Conservation (phyloP, 2,888 invertebrate species). For the Atethmia centrago region DNA sequence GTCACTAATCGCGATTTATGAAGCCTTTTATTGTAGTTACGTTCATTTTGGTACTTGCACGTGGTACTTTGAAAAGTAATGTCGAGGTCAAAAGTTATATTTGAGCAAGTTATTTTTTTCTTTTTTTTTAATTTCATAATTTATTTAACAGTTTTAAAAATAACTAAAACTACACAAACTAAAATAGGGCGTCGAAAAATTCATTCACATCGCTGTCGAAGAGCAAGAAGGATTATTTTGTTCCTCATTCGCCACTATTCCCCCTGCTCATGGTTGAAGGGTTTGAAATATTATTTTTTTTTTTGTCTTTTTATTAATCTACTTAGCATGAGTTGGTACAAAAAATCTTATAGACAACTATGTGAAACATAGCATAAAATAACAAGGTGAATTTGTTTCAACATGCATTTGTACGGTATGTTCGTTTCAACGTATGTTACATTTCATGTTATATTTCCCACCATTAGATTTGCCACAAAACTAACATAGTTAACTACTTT, state of each 20-base stretch:
- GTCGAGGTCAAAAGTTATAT: constrained; percentile 10
- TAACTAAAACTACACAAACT: too few relatives aligned
- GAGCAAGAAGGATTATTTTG: not conserved
- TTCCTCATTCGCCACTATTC: not conserved
- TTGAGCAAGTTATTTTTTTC: too few relatives aligned
- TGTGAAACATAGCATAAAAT: too few relatives aligned
- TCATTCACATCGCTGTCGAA: too few relatives aligned
- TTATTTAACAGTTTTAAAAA: too few relatives aligned
- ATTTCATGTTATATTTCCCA: not conserved
- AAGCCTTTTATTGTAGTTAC: constrained; percentile 73
- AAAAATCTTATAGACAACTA: too few relatives aligned
- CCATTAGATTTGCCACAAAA: not conserved
- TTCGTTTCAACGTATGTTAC: not conserved
- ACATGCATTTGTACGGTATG: not conserved
- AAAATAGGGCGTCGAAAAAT: too few relatives aligned
- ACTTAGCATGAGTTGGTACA: too few relatives aligned
- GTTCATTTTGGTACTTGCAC: constrained; percentile 59
- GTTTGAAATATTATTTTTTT: not conserved
- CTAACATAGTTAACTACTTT: not conserved
- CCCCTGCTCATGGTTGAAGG: not conserved
- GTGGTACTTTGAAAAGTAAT: constrained; percentile 24
- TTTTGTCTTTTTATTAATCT: too few relatives aligned
- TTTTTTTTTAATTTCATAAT: too few relatives aligned
- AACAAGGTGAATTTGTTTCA: not conserved
- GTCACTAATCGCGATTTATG: constrained; percentile 78